Evolutionary conservation across 2,888 invertebrate species (phyloP), one percentile per base, ranked within the genome.

Genomic region (Lagria hirta): DNA sequence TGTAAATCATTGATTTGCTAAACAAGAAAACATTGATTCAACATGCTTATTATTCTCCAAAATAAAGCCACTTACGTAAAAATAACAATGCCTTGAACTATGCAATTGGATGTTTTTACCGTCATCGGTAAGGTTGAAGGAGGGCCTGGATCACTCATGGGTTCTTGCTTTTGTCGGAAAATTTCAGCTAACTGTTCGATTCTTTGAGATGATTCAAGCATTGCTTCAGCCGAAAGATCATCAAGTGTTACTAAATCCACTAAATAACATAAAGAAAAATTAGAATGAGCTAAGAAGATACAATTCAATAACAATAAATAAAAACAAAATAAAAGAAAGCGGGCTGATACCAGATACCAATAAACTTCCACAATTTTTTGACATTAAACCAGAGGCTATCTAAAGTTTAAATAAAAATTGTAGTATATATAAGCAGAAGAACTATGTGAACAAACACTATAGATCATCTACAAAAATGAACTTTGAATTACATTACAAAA

Each of bases 161-260:
- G 75, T 58, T 78, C 75, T 51, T 84, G 81, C 53, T 86, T 80
- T 21, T 82, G 78, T 55, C 84, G 79, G 62, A 87, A 89, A 38
- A 91, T 81, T 54, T 89, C 89, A 2, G 90, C 90, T 22, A 96
- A 73, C 48, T 91, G 88, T 61, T 93, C 91, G 55, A 96, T 93
- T 55, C 96, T 81, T 47, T 93, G 92, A 4, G 92, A 91, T 0
- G 95, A 96, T 72, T 96, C 96, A 38, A 93, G 71, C 86, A 95
- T 88, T 13, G 96, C 95, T 60, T 96, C 96, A 2, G 91, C 88
- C 2, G 94, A 93, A 34, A 96, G 74, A 68, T 93, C 92, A 68
- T 96, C 96, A 57, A 95, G 70, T 0, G 96, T 96, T 11, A 95
- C 94, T 58, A 95, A 75, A 71, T 96, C 95, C 73, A 95, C 94